phyloP scores from a whole-genome alignment of 2,888 invertebrate species.

The Allygus modestus region DNA sequence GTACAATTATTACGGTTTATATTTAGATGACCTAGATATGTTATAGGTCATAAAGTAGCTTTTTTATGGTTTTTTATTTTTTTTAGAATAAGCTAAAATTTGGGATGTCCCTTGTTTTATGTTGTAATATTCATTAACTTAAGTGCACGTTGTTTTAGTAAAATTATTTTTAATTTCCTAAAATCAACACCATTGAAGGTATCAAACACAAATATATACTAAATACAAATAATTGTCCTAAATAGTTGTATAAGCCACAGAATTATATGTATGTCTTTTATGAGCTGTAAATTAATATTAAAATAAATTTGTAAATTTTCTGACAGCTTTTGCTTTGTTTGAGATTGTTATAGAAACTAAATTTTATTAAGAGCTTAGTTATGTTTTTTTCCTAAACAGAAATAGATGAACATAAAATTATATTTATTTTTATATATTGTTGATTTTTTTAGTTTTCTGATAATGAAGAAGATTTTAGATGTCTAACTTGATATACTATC shows the following conservation, averaged over 20 bases:
- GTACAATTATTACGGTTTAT: slow-evolving; percentile 34
- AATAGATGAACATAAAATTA: too few species aligned
- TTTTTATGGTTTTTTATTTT: slow-evolving; percentile 20
- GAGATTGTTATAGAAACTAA: too few species aligned
- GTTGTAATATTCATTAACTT: background rate
- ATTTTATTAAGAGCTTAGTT: too few species aligned
- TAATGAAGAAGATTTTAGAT: too few species aligned
- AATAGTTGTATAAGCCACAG: background rate
- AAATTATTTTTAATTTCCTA: background rate
- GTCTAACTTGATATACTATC: too few species aligned
- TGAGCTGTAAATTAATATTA: too few species aligned
- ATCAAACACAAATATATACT: background rate
- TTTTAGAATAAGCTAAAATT: slow-evolving; percentile 6
- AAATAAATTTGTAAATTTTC: too few species aligned
- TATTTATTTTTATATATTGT: too few species aligned
- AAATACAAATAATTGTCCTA: background rate
- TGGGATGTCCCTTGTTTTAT: background rate
- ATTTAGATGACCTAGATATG: background rate
- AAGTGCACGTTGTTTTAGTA: background rate
- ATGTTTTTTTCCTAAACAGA: too few species aligned
- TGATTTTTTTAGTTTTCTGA: too few species aligned
- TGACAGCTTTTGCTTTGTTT: too few species aligned
- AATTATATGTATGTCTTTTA: too few species aligned
- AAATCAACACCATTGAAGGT: background rate
- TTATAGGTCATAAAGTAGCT: slow-evolving; percentile 23